These are phyloP conservation scores for Furcifer pardalis DNA, from an alignment of 2,797 vertebrate genomes.

Conservation along the genomic window DNA sequence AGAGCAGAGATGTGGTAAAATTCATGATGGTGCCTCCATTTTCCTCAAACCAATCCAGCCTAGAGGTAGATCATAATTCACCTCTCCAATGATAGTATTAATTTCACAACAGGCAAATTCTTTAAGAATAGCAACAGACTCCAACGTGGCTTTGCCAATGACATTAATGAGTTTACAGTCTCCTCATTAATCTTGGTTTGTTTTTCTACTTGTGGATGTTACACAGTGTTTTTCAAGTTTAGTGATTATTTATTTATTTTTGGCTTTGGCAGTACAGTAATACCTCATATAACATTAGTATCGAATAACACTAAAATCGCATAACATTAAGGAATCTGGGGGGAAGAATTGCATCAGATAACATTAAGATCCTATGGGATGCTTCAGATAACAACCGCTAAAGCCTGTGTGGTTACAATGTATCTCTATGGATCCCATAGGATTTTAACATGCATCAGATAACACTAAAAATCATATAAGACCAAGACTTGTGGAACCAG, in stretches of 20 bases:
- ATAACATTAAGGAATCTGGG: too few species aligned
- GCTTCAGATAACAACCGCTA: too few species aligned
- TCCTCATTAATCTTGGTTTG: neutral
- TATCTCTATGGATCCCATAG: too few species aligned
- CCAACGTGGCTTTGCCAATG: neutral
- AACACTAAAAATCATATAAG: too few species aligned
- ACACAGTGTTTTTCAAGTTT: neutral
- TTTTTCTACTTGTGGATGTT: neutral
- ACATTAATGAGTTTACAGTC: neutral
- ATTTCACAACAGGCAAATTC: neutral
- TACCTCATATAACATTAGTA: too few species aligned
- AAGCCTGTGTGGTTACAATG: too few species aligned
- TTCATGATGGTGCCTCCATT: neutral
- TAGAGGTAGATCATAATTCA: neutral
- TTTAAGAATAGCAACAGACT: neutral
- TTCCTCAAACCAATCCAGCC: too few species aligned
- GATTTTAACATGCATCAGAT: too few species aligned
- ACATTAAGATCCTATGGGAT: too few species aligned
- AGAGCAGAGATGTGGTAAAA: neutral
- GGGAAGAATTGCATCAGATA: too few species aligned
- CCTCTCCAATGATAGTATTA: neutral
- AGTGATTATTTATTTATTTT: neutral
- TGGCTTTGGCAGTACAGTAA: neutral
- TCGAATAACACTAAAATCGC: too few species aligned
- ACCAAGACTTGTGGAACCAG: too few species aligned